Conservation (phyloP, 2,888 invertebrate species). For the Morinoia aosen region DNA sequence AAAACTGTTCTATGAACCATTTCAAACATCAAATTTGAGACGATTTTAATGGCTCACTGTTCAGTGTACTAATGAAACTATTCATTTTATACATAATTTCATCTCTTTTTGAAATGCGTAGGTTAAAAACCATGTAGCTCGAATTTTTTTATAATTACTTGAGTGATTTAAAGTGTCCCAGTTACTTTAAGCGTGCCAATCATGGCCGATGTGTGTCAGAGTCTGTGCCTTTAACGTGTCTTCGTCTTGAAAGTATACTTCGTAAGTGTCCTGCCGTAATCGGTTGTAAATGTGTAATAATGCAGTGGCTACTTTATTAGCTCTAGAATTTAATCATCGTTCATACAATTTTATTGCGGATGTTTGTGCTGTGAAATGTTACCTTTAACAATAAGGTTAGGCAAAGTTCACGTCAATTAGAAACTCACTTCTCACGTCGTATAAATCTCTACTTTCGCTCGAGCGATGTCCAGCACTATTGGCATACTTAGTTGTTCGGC, state of each 20-base stretch:
- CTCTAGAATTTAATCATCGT: neutral
- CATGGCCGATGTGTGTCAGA: neutral
- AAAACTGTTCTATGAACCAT: neutral
- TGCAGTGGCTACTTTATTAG: neutral
- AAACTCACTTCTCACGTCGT: neutral
- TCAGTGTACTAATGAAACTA: neutral
- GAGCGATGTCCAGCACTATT: neutral
- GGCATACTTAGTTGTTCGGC: neutral
- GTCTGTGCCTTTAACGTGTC: neutral
- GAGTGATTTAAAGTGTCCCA: neutral
- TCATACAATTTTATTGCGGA: neutral
- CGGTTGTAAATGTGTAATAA: neutral
- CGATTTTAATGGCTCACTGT: neutral
- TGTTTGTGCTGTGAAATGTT: neutral
- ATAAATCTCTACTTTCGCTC: neutral
- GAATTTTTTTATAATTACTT: neutral
- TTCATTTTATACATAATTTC: neutral
- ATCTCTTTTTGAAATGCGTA: neutral
- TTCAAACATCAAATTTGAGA: neutral
- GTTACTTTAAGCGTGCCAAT: neutral
- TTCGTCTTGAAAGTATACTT: neutral
- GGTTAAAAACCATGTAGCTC: neutral
- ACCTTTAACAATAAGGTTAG: neutral
- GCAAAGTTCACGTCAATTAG: neutral
- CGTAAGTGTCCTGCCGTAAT: neutral